phyloP scores from a whole-genome alignment of 2,888 invertebrate species.

The Trissolcus japonicus region DNA sequence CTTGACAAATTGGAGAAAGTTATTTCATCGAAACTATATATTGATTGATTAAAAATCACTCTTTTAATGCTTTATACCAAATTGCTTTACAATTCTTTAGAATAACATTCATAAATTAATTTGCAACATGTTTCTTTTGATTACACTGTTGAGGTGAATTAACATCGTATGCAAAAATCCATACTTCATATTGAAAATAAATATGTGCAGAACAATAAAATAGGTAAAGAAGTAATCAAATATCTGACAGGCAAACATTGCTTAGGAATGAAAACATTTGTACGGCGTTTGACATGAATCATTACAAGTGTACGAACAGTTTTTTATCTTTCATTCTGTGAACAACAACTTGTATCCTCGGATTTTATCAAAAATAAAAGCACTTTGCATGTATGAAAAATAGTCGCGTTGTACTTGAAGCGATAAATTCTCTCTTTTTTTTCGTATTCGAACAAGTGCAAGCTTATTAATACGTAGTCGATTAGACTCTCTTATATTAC shows the following conservation, averaged over 20 bases:
- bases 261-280: slow-evolving; percentile 25
- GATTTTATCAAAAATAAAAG: slow-evolving; percentile 21
- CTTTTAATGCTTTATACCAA: background rate
- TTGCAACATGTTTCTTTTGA: background rate
- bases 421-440: slow-evolving; percentile 7
- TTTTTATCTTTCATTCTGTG: no score
- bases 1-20: no score
- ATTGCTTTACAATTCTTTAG: background rate
- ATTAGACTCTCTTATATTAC: slow-evolving; percentile 19
- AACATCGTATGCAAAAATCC: background rate
- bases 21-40: no score
- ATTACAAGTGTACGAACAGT: no score
- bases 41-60: no score
- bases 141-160: background rate
- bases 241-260: background rate
- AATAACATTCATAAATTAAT: slow-evolving; percentile 3
- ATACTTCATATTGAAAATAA: background rate
- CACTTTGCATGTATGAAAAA: slow-evolving; percentile 10
- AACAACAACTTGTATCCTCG: no score
- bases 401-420: slow-evolving; percentile 21
- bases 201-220: background rate
- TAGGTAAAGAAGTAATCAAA: no score
- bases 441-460: slow-evolving; percentile 9
- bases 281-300: slow-evolving; percentile 8
- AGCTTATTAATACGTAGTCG: slow-evolving; percentile 21